Conservation (phyloP, 35 echinoderm and acorn worm species). For the Apostichopus parvimensis region DNA sequence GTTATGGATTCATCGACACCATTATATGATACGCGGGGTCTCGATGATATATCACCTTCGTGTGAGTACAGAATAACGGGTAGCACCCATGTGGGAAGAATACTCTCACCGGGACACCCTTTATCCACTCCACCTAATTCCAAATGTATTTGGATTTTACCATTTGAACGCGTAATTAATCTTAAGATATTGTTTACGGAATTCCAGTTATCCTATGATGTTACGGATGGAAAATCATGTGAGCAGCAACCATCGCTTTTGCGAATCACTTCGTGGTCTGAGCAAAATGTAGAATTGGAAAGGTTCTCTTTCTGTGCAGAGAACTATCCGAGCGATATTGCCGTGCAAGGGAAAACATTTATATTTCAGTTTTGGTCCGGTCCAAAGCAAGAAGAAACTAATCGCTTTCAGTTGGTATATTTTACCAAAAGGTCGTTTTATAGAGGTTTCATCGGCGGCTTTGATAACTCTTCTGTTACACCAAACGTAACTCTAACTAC, state of each 20-base stretch:
- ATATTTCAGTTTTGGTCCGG: conserved; percentile 8
- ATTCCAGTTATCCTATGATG: conserved; percentile 4
- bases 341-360: not conserved
- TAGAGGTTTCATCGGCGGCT: conserved; percentile 1
- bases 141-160: conserved; percentile 26
- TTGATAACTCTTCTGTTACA: not conserved
- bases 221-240: not conserved
- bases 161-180: not conserved
- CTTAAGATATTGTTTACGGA: not conserved
- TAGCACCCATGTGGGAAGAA: not conserved
- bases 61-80: not conserved
- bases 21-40: no score
- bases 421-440: conserved; percentile 9
- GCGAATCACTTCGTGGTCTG: conserved; percentile 40
- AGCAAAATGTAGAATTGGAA: conserved; percentile 1
- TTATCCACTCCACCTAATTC: not conserved
- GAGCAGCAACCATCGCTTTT: not conserved
- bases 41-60: not conserved
- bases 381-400: not conserved
- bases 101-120: conserved; percentile 6
- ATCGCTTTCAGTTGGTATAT: conserved; percentile 13
- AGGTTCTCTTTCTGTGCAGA: conserved; percentile 12
- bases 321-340: not conserved
- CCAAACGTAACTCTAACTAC: not conserved
- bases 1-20: not conserved